Evolutionary conservation across 2,888 invertebrate genomes (phyloP), one percentile per base, ranked within the genome.

Genomic region (Parapristionchus giblindavisi): DNA sequence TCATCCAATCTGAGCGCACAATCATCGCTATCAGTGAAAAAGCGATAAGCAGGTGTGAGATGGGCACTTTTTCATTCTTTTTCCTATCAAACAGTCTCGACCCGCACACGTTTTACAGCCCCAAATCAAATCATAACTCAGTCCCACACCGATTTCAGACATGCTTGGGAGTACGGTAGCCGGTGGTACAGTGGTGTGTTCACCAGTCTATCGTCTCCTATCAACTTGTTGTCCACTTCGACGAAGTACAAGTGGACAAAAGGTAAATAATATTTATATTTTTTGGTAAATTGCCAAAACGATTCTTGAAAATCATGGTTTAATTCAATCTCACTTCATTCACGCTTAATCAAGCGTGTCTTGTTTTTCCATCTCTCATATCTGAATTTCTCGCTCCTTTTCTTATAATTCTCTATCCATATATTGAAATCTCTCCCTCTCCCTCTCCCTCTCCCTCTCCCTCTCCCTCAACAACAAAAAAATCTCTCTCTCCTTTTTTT

Each of bases 151-250:
- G 68, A 52, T 36, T 34, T 68, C 68, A 24, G n/a, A 36, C 11
- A 83, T 83, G 83, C 81, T 81, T 81, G 79, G 81, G 29, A 80
- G 80, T 66, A 40, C 70, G 68, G 63, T 65, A 21, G 68, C 68
- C 24, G 70, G 70, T 32, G 81, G 81, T 29, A 79, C 80, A 43
- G 79, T 81, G 54, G 81, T 82, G 29, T 83, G 83, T 72, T 82
- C 83, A 32, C 83, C 83, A 11, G 77, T 83, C 29, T 83, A 78
- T 56, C 78, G 81, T 27, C 78, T 83, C 38, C 68, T 83, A 38
- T 70, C 80, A 14, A 82, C 81, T 2, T 83, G 83, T 71, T 83
- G 83, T 66, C 83, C 83, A 32, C 77, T 83, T 40, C 76, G 79
- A 34, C 61, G 79, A 34, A 40, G 40, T 8, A 34, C 52, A 36